Evolutionary conservation across 2,113 vertebrate species (phyloP).

Genomic region (Chionis minor): DNA sequence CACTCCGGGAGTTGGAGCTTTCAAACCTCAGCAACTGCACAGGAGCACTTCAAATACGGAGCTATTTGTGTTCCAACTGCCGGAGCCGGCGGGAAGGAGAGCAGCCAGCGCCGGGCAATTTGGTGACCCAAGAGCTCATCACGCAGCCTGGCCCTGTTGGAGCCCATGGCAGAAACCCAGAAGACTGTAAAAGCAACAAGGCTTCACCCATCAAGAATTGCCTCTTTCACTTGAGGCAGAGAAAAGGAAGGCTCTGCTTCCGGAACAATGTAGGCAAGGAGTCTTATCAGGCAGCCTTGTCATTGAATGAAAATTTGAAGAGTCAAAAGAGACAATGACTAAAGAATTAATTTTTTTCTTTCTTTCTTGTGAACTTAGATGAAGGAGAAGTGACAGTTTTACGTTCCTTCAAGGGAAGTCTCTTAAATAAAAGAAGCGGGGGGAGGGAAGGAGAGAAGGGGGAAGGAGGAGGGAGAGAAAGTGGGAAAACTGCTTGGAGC

Average conservation of each 20-base stretch:
- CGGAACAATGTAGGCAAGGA: not conserved
- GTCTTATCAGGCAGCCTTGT: not conserved
- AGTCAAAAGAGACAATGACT: not conserved
- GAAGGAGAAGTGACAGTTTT: not conserved
- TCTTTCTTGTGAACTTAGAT: not conserved
- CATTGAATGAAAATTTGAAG: not conserved
- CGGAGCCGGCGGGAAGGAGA: not conserved
- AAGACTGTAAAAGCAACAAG: not conserved
- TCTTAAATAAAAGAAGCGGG: not conserved
- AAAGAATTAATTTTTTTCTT: not conserved
- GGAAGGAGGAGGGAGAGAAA: not conserved
- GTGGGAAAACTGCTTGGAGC: not conserved
- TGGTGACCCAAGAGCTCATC: not conserved
- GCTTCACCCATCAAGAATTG: not conserved
- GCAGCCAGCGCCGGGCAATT: accelerated
- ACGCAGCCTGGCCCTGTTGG: not conserved
- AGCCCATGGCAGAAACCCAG: not conserved
- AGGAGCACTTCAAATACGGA: accelerated
- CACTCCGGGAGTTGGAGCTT: not conserved
- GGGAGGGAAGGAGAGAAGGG: not conserved
- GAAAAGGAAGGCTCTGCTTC: not conserved
- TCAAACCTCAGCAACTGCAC: not conserved
- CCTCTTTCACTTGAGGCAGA: not conserved
- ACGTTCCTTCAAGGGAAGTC: not conserved
- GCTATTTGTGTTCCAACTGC: no score